Conservation (phyloP, 2,113 vertebrate genomes). For the Pituophis catenifer region DNA sequence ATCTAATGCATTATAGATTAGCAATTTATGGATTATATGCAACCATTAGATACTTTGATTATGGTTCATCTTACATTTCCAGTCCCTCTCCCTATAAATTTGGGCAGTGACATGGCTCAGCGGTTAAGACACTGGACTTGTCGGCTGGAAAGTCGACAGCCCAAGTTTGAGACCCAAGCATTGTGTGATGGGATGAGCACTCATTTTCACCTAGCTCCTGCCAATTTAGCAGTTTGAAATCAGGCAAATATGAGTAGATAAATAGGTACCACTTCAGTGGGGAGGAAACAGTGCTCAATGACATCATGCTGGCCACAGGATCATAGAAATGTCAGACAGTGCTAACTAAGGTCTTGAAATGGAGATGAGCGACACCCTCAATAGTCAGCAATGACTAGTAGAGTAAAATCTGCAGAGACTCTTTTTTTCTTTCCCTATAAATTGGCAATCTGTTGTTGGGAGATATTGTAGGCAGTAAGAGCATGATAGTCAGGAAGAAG, state of each 20-base stretch:
- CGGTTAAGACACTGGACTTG: not conserved
- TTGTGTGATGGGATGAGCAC: not conserved
- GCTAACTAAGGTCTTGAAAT: not conserved
- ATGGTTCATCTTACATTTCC: not conserved
- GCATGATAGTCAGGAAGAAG: not conserved
- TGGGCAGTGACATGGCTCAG: not conserved
- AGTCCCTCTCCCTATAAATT: not conserved
- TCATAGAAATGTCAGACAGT: not conserved
- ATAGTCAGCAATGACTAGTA: not conserved
- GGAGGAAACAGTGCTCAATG: not conserved
- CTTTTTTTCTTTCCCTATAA: not conserved
- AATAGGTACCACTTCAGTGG: not conserved
- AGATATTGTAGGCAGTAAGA: not conserved
- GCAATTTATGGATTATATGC: not conserved
- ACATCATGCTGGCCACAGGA: not conserved
- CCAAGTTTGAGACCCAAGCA: not conserved
- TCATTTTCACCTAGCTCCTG: not conserved
- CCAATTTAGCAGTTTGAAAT: not conserved
- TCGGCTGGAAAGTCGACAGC: not conserved
- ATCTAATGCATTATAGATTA: not conserved
- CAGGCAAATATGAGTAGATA: not conserved
- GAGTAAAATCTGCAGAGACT: not conserved
- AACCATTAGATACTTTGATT: not conserved
- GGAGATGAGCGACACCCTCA: not conserved
- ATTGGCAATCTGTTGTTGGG: not conserved